Conservation (phyloP, 1,140 invertebrate species). For the Scaptomyza pallida region DNA sequence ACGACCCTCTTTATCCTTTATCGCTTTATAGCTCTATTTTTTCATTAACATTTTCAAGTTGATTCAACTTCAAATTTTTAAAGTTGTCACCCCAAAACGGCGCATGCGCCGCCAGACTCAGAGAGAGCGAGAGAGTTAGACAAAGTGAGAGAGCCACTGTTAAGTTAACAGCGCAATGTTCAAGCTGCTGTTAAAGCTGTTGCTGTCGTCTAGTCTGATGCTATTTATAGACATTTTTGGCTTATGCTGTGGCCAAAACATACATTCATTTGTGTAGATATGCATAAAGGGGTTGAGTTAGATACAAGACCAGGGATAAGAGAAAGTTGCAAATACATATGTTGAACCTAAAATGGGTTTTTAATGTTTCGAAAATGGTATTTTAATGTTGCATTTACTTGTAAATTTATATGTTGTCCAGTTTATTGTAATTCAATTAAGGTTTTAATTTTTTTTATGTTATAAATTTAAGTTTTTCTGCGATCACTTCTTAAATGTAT, state of each 20-base stretch:
- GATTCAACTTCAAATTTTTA: slow-evolving; percentile 51
- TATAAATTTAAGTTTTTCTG: too few species aligned
- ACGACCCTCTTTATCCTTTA: slow-evolving; percentile 28
- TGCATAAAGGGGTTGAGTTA: neutral
- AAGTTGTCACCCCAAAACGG: slow-evolving; percentile 40
- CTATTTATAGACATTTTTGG: slow-evolving; percentile 50
- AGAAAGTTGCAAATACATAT: neutral
- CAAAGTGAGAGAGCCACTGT: slow-evolving; percentile 32
- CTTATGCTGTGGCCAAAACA: slow-evolving; percentile 12
- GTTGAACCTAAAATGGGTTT: neutral
- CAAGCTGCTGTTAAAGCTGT: slow-evolving; percentile 3
- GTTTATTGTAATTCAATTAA: too few species aligned
- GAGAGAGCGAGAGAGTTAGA: neutral
- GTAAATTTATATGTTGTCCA: too few species aligned
- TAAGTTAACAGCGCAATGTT: slow-evolving; percentile 47
- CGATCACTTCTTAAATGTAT: too few species aligned
- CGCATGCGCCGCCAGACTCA: slow-evolving; percentile 58
- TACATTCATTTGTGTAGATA: slow-evolving; percentile 6
- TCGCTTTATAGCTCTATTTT: slow-evolving; percentile 62
- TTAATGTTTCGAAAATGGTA: neutral
- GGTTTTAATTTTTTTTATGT: too few species aligned
- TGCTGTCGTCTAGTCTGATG: slow-evolving; percentile 36
- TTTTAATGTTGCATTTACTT: neutral
- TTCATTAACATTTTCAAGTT: slow-evolving; percentile 77
- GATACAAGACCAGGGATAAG: slow-evolving; percentile 13